Evolutionary conservation across 2,113 vertebrate genomes (phyloP).

Genomic region (Ammodytes marinus): DNA sequence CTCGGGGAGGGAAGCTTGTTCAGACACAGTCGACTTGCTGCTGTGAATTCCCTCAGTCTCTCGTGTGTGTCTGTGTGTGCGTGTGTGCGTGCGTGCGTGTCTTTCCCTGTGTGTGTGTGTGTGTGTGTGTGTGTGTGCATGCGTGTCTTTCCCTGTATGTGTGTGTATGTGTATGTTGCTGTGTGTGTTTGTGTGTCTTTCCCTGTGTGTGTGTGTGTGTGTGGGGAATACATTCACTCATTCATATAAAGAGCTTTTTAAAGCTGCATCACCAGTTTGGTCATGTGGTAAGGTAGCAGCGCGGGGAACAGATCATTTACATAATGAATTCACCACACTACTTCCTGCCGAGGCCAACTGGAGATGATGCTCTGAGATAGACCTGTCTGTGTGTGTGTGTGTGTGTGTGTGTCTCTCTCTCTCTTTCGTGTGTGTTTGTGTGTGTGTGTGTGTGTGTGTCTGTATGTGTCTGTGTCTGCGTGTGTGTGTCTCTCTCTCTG

Average conservation of each 20-base stretch:
- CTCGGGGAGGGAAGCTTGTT: not conserved
- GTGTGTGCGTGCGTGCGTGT: not conserved
- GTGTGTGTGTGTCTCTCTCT: conserved; percentile 17
- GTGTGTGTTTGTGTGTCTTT: too few species aligned
- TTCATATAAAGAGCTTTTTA: conserved; percentile 27
- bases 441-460: conserved; percentile 1
- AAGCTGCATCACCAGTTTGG: conserved; percentile 57
- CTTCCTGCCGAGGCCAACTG: conserved; percentile 67
- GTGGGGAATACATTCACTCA: not conserved
- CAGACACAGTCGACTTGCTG: not conserved
- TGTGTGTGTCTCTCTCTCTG: not conserved
- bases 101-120: not conserved
- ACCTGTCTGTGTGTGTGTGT: conserved; percentile 5
- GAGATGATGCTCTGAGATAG: conserved; percentile 51
- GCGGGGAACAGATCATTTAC: conserved; percentile 58
- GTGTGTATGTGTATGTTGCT: conserved; percentile 5
- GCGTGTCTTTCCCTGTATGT: not conserved
- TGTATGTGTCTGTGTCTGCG: too few species aligned
- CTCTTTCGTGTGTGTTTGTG: conserved; percentile 4
- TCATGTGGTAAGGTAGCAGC: conserved; percentile 57
- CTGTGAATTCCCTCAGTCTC: conserved; percentile 11
- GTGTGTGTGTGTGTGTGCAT: not conserved
- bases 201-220: not conserved
- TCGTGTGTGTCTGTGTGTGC: conserved; percentile 4
- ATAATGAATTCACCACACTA: conserved; percentile 72